Conservation (phyloP, 1,140 invertebrate species). For the Zaprionus gabonicus region DNA sequence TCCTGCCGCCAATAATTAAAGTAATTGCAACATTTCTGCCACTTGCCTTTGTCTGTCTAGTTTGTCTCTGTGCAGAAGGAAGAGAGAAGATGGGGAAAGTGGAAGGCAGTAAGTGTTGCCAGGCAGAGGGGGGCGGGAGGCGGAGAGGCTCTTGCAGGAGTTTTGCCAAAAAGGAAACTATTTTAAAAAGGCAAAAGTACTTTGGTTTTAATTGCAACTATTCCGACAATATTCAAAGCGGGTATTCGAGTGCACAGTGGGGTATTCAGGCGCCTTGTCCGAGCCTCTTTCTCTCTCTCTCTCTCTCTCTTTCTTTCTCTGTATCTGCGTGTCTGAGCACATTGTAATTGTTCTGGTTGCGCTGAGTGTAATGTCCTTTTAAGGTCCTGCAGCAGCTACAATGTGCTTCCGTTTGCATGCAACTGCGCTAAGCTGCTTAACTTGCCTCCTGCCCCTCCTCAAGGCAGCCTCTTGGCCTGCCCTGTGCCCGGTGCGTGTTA, state of each 20-base stretch:
- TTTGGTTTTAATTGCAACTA: constrained; percentile 81
- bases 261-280: constrained; percentile 49
- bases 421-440: constrained; percentile 74
- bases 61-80: background rate
- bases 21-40: constrained; percentile 81
- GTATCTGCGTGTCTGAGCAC: constrained; percentile 47
- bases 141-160: constrained; percentile 29
- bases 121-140: background rate
- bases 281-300: background rate
- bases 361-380: constrained; percentile 76
- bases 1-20: constrained; percentile 82
- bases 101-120: background rate
- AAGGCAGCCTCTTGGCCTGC: background rate
- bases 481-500: constrained; percentile 64
- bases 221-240: constrained; percentile 31
- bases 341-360: constrained; percentile 55
- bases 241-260: constrained; percentile 19
- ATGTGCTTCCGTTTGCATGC: constrained; percentile 76
- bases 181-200: constrained; percentile 82
- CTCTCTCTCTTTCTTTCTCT: background rate
- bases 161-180: constrained; percentile 79
- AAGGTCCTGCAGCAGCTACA: constrained; percentile 57
- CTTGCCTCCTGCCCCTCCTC: constrained; percentile 17
- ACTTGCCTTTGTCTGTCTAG: constrained; percentile 65
- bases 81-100: background rate